A percentile compares a stretch with the other conserved stretches of the same genome.
Conservation (phyloP, 2,797 vertebrate species). For the Chrysocyon brachyurus region DNA sequence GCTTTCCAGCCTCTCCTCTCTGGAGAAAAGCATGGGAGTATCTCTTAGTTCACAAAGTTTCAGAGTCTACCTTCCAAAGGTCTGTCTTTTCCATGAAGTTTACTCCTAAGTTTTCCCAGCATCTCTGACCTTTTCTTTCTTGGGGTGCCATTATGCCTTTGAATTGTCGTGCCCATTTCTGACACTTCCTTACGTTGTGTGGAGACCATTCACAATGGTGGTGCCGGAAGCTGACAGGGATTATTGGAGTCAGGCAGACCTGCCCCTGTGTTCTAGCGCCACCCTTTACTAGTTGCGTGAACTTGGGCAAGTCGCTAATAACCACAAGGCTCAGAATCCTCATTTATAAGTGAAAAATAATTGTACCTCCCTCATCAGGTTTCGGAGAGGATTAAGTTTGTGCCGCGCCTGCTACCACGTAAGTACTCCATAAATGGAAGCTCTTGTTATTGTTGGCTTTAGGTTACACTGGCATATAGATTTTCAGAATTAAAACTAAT, state of each 20-base stretch:
- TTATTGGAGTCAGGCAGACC: neutral
- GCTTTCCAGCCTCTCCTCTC: neutral
- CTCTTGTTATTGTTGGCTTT: neutral
- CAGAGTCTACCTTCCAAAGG: neutral
- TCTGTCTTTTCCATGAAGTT: neutral
- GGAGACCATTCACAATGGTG: neutral
- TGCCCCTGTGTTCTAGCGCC: neutral
- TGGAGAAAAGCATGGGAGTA: neutral
- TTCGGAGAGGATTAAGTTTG: neutral
- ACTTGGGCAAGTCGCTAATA: neutral
- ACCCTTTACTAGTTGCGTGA: neutral
- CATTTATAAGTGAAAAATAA: conserved; percentile 55
- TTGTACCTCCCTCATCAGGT: neutral
- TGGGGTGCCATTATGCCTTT: neutral
- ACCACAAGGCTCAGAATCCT: neutral
- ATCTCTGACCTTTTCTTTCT: neutral
- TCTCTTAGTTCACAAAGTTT: neutral
- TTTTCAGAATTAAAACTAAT: conserved; percentile 32
- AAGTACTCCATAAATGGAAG: neutral
- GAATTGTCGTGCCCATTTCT: neutral
- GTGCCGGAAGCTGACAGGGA: neutral
- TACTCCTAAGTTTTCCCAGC: neutral
- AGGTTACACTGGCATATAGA: neutral
- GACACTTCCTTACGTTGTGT: neutral
- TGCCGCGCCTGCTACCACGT: neutral